These are phyloP conservation scores for rabbit (Oryctolagus cuniculus) DNA, from an alignment of 2,113 vertebrate species.

Conservation along the genomic window mOryCun1.1 NC_091443.1:37281501-37282000, in stretches of 20 bases:
- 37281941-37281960: too few relatives aligned
- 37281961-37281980: too few relatives aligned
- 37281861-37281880: not conserved
- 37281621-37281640: not conserved
- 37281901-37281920: too few relatives aligned
- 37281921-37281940: too few relatives aligned
- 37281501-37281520: not conserved
- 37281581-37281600: not conserved
- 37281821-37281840: not conserved
- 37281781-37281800: not conserved
- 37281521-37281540: not conserved
- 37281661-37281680: not conserved
- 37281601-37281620: not conserved
- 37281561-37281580: too few relatives aligned
- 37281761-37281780: not conserved
- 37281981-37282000: too few relatives aligned
- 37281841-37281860: not conserved
- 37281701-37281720: not conserved
- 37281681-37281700: not conserved
- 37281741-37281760: not conserved
- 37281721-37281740: not conserved
- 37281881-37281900: not conserved
- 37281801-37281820: not conserved
- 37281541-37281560: not conserved
- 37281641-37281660: not conserved